Conservation (phyloP, 2,888 invertebrate species). For the Mesodorylaimus sp. region DNA sequence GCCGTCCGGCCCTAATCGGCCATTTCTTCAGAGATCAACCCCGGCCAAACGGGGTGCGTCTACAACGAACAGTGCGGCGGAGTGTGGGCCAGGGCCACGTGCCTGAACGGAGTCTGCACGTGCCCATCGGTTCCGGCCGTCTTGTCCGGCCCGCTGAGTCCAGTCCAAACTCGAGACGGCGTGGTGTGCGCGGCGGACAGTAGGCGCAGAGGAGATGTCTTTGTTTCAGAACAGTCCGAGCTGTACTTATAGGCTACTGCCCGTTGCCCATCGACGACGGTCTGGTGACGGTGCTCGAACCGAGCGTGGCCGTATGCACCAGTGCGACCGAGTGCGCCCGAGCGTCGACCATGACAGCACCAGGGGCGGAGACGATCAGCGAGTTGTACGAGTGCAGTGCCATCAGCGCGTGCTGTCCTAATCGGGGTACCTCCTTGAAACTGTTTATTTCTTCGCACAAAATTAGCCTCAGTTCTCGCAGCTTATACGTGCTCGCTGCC, state of each 20-base stretch:
- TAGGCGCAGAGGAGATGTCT: background rate
- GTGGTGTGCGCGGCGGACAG: background rate
- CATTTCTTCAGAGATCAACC: background rate
- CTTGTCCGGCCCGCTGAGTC: background rate
- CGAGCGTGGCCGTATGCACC: background rate
- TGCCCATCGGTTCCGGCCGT: background rate
- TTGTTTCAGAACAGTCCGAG: background rate
- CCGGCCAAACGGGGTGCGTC: background rate
- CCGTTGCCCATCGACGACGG: background rate
- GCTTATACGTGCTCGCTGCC: background rate
- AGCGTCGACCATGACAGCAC: background rate
- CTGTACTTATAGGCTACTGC: background rate
- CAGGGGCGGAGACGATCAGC: background rate
- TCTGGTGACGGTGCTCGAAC: background rate
- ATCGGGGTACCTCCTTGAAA: background rate
- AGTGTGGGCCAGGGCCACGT: background rate
- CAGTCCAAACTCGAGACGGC: background rate
- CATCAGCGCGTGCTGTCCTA: background rate
- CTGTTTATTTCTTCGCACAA: background rate
- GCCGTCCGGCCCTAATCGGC: background rate
- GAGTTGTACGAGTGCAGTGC: background rate
- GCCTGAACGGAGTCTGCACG: too few relatives aligned
- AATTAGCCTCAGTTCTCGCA: background rate
- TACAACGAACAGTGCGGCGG: constrained; percentile 1
- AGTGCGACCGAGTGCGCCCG: background rate